Conservation (phyloP, 2,888 invertebrate genomes). For the Orthonevra nobilis region DNA sequence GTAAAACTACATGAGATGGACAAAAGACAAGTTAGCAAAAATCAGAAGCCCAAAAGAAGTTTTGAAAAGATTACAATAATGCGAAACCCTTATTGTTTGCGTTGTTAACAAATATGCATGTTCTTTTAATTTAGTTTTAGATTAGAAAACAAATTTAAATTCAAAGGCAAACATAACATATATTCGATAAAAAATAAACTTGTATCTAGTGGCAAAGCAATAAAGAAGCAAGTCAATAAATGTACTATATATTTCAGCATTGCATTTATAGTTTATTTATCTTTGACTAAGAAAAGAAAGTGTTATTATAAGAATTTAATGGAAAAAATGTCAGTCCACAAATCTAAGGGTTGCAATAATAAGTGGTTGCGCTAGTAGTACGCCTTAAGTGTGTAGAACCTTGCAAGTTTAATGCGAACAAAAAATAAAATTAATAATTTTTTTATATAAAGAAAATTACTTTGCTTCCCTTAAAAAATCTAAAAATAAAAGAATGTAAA, state of each 20-base stretch:
- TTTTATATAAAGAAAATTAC: neutral
- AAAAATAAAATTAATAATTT: neutral
- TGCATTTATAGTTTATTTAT: slow-evolving; percentile 49
- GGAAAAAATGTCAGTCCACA: too few species aligned
- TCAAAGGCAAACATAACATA: too few species aligned
- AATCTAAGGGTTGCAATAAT: slow-evolving; percentile 38
- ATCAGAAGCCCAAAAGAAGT: too few species aligned
- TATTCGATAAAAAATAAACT: slow-evolving; percentile 27
- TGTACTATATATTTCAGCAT: slow-evolving; percentile 64
- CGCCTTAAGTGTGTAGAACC: slow-evolving; percentile 15
- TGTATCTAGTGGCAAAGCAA: slow-evolving; percentile 28
- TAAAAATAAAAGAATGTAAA: slow-evolving; percentile 24
- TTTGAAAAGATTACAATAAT: too few species aligned
- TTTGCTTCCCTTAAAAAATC: slow-evolving; percentile 14
- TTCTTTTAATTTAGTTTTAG: too few species aligned
- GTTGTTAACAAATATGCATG: too few species aligned
- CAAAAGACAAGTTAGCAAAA: too few species aligned
- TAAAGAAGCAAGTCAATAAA: slow-evolving; percentile 43
- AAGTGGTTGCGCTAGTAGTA: slow-evolving; percentile 11
- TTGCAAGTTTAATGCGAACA: neutral
- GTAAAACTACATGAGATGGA: too few species aligned
- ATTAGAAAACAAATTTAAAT: too few species aligned
- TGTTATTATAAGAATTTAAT: slow-evolving; percentile 30
- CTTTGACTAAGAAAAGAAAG: slow-evolving; percentile 40
- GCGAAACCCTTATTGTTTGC: too few species aligned